Evolutionary conservation across 2,797 vertebrate genomes (phyloP).

Genomic region (Microcaecilia unicolor): DNA sequence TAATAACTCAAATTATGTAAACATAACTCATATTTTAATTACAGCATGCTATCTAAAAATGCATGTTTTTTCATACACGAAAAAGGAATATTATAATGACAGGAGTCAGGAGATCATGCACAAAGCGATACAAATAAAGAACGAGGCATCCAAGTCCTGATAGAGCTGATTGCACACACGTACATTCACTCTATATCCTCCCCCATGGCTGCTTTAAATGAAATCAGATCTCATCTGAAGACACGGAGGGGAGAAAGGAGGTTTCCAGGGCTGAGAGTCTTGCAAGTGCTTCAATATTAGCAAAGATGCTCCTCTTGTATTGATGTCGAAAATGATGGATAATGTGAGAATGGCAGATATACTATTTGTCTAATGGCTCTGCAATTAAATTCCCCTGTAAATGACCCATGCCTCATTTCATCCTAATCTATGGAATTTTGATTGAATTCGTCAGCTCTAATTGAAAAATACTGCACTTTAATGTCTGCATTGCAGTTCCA

Average conservation of each 20-base stretch:
- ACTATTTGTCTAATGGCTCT: conserved; percentile 99
- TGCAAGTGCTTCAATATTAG: conserved; percentile 39
- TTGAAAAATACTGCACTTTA: conserved; percentile 99
- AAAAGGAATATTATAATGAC: too few species aligned
- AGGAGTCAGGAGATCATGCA: conserved; percentile 15
- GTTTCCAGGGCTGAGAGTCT: conserved; percentile 52
- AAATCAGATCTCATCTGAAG: conserved; percentile 64
- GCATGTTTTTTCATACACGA: too few species aligned
- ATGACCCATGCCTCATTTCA: conserved; percentile 98
- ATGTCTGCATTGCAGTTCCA: conserved; percentile 83
- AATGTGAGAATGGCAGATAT: conserved; percentile 84
- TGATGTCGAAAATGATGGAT: conserved; percentile 95
- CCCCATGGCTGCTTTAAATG: conserved; percentile 55
- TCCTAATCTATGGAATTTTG: conserved; percentile 99
- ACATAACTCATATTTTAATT: too few species aligned
- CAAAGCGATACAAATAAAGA: conserved; percentile 42
- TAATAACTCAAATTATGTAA: too few species aligned
- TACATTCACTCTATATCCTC: too few species aligned
- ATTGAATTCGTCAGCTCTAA: conserved; percentile 99
- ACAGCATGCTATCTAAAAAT: too few species aligned
- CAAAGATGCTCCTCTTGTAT: conserved; percentile 63
- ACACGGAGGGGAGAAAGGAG: conserved; percentile 38
- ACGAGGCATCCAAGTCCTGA: conserved; percentile 47
- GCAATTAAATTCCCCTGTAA: conserved; percentile 98
- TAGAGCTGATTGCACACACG: conserved; percentile 58